Percentiles rank a stretch among this genome's conserved stretches.
These are phyloP conservation scores for Heliconius congener DNA, from an alignment of 1,140 invertebrate genomes.

Conservation along the genomic window DNA sequence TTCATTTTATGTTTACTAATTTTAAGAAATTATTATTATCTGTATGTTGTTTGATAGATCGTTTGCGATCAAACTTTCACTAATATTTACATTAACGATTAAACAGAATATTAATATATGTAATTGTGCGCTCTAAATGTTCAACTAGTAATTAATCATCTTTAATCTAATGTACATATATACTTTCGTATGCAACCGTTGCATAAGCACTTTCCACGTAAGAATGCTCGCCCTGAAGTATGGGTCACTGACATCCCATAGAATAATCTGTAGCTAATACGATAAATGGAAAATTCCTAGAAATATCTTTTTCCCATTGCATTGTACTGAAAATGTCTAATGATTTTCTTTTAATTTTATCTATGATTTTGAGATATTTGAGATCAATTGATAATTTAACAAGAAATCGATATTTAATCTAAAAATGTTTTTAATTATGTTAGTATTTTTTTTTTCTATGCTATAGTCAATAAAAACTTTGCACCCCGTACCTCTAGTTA, in stretches of 20 bases:
- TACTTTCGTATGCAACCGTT: not conserved
- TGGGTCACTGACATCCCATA: conserved; percentile 3
- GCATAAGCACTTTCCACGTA: not conserved
- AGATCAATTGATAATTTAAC: not conserved
- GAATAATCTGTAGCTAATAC: not conserved
- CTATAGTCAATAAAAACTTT: not conserved
- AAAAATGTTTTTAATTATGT: too few species aligned
- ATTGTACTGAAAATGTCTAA: too few species aligned
- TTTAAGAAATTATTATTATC: not conserved
- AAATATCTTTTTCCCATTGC: not conserved
- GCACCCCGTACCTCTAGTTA: not conserved
- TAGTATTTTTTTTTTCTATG: too few species aligned
- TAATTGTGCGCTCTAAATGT: not conserved
- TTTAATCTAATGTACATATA: not conserved
- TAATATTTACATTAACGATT: not conserved
- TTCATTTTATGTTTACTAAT: not conserved
- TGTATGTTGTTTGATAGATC: not conserved
- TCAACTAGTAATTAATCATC: not conserved
- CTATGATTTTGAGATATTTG: not conserved
- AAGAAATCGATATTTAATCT: too few species aligned
- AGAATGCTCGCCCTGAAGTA: conserved; percentile 8
- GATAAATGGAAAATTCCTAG: not conserved
- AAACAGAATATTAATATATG: not conserved
- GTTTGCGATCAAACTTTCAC: not conserved
- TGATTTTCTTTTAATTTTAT: too few species aligned